These are phyloP conservation scores for Henricia sp. DNA, from an alignment of 53 echinoderm and acorn worm genomes.

Conservation along the genomic window DNA sequence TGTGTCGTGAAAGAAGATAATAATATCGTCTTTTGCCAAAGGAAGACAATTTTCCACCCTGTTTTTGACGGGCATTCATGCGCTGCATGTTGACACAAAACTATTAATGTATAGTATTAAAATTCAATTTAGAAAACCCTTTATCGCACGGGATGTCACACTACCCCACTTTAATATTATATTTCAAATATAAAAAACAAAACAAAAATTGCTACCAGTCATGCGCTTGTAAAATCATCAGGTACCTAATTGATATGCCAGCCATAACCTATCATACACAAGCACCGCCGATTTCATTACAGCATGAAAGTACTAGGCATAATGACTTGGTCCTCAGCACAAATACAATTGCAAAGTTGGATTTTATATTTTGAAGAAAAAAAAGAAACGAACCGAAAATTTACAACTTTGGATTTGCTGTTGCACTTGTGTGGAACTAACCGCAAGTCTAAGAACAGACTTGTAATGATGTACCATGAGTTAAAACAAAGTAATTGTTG, in stretches of 20 bases:
- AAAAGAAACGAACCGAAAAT: no score
- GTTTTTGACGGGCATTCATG: not conserved
- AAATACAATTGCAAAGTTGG: no score
- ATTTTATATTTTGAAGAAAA: not conserved
- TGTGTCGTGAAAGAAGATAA: not conserved
- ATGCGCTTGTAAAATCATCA: slow-evolving; percentile 3
- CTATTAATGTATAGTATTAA: not conserved
- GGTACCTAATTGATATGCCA: slow-evolving; percentile 8
- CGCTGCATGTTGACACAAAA: not conserved
- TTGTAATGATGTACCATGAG: no score
- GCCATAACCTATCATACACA: not conserved
- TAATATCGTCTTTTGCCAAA: not conserved
- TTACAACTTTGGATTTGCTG: no score
- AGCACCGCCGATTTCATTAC: not conserved
- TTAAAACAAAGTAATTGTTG: no score
- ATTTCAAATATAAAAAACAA: not conserved
- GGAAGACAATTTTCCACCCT: not conserved
- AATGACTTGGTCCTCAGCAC: not conserved
- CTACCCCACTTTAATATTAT: not conserved
- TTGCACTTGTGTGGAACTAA: no score
- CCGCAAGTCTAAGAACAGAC: no score
- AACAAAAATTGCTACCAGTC: not conserved
- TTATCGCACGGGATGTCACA: not conserved
- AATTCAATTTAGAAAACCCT: no score
- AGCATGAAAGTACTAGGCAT: not conserved